Percentiles rank a stretch among this genome's conserved stretches.
These are phyloP conservation scores for Latrodectus elegans DNA, from an alignment of 2,888 invertebrate genomes.

Conservation along the genomic window DNA sequence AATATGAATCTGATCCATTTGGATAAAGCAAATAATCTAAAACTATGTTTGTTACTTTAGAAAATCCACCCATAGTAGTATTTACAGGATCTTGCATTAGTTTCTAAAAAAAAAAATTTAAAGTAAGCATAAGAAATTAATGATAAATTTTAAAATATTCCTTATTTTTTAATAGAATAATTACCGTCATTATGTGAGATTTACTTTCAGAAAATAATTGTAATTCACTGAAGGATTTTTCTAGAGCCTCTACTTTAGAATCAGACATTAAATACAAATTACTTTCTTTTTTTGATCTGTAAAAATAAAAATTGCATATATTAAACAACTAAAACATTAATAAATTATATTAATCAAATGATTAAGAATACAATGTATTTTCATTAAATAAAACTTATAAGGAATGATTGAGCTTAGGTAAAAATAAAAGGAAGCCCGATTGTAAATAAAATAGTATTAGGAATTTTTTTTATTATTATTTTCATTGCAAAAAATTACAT, in stretches of 20 bases:
- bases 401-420: too few relatives aligned
- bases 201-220: constrained; percentile 84
- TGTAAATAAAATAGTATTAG: too few relatives aligned
- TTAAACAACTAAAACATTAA: background rate
- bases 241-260: constrained; percentile 81
- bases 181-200: constrained; percentile 76
- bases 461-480: too few relatives aligned
- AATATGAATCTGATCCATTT: constrained; percentile 76
- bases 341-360: background rate
- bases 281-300: constrained; percentile 83
- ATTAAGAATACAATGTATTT: background rate
- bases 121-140: background rate
- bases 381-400: too few relatives aligned
- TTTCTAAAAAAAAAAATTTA: constrained; percentile 74
- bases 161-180: constrained; percentile 16
- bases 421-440: too few relatives aligned
- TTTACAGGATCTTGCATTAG: constrained; percentile 84
- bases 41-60: constrained; percentile 87
- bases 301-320: background rate
- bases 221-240: constrained; percentile 90
- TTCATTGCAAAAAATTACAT: too few relatives aligned
- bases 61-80: constrained; percentile 88
- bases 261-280: constrained; percentile 83
- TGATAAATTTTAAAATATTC: too few relatives aligned
- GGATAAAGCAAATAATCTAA: constrained; percentile 76